phyloP scores from a whole-genome alignment of 2,113 vertebrate species.

The Eurystomus gularis region DNA sequence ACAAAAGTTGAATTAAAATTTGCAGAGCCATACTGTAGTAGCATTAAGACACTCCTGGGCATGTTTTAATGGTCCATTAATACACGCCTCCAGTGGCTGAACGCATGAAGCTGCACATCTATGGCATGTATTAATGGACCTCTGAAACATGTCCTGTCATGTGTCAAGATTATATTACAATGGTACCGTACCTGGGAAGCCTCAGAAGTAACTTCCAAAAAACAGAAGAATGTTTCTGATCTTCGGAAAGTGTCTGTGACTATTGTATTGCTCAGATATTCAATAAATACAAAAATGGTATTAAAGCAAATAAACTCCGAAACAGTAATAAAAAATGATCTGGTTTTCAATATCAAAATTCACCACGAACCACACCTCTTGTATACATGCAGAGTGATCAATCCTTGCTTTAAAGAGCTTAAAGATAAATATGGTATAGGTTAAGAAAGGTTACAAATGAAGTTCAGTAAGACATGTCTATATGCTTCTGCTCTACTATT shows the following conservation, averaged over 20 bases:
- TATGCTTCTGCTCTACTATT: not conserved
- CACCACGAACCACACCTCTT: not conserved
- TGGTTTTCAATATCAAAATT: not conserved
- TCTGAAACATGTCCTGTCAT: slow-evolving; percentile 39
- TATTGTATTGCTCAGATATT: not conserved
- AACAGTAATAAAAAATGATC: not conserved
- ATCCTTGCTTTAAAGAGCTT: not conserved
- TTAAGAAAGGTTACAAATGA: not conserved
- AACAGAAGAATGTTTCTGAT: not conserved
- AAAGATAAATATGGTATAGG: not conserved
- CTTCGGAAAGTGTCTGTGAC: not conserved
- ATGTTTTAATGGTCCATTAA: slow-evolving; percentile 69
- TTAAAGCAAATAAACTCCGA: not conserved
- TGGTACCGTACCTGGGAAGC: not conserved
- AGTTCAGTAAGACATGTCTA: not conserved
- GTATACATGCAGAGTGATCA: not conserved
- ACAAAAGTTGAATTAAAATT: slow-evolving; percentile 50
- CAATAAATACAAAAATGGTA: not conserved
- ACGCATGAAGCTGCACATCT: slow-evolving; percentile 42
- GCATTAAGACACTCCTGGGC: slow-evolving; percentile 60
- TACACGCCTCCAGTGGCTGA: slow-evolving; percentile 16
- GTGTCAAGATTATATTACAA: not conserved
- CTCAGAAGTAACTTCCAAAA: slow-evolving; percentile 9
- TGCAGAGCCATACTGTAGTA: slow-evolving; percentile 14
- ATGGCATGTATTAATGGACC: slow-evolving; percentile 32